phyloP scores from a whole-genome alignment of 2,113 vertebrate species.

The Corythaeola cristata region DNA sequence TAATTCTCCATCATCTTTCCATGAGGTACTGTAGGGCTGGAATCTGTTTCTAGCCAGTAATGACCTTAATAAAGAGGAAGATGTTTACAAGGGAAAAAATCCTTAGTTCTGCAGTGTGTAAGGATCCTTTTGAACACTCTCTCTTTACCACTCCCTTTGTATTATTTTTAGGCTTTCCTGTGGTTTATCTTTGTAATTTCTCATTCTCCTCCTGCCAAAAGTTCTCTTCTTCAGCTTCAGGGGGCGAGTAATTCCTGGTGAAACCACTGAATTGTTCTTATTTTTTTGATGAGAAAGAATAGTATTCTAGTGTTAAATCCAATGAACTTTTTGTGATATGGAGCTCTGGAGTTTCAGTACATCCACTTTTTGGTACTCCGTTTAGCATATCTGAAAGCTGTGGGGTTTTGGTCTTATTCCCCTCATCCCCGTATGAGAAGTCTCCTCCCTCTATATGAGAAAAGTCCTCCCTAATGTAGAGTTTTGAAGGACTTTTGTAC shows the following conservation, averaged over 20 bases:
- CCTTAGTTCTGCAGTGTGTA: neutral
- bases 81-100: neutral
- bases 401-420: neutral
- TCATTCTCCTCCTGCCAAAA: neutral
- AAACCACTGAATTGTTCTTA: neutral
- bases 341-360: neutral
- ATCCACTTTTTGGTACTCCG: neutral
- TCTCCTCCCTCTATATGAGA: neutral
- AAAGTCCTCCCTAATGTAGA: neutral
- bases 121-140: neutral
- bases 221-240: neutral
- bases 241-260: neutral
- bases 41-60: neutral
- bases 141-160: neutral
- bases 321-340: neutral
- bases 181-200: neutral
- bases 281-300: neutral
- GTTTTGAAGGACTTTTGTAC: neutral
- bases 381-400: neutral
- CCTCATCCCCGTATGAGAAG: neutral
- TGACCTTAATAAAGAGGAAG: neutral
- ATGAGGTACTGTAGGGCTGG: neutral
- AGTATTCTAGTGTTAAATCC: neutral
- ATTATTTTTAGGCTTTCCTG: neutral
- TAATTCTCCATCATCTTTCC: neutral